Percentiles rank a stretch among this genome's conserved stretches.
Conservation (phyloP, 2,113 vertebrate genomes). For the Sylvilagus bachmani region DNA sequence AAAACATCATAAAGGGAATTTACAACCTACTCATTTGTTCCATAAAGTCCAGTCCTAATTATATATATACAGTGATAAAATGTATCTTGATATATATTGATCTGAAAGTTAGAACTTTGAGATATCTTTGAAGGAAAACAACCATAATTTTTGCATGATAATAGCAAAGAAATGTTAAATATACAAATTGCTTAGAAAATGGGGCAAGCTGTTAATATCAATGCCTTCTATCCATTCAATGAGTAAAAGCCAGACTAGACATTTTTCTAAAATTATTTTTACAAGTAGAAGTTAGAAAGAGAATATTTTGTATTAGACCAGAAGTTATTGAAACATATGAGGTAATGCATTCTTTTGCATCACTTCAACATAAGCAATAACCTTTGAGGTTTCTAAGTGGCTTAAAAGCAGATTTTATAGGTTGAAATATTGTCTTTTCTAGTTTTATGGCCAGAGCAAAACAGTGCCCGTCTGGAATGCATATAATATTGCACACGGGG, state of each 20-base stretch:
- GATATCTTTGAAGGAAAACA: neutral
- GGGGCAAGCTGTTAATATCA: neutral
- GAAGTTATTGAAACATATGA: constrained; percentile 66
- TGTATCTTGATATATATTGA: neutral
- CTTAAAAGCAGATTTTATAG: constrained; percentile 79
- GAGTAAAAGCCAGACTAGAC: neutral
- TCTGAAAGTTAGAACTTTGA: neutral
- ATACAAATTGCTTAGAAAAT: neutral
- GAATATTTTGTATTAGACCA: constrained; percentile 46
- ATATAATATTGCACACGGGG: constrained; percentile 71
- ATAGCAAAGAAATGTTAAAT: constrained; percentile 9
- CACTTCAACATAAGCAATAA: constrained; percentile 70
- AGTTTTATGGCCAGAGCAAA: constrained; percentile 80
- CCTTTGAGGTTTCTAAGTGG: constrained; percentile 75
- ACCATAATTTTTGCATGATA: neutral
- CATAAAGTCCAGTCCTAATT: neutral
- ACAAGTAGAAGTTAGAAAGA: constrained; percentile 22
- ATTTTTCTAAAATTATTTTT: constrained; percentile 56
- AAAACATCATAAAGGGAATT: constrained; percentile 34
- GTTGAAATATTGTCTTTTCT: constrained; percentile 82
- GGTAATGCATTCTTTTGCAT: constrained; percentile 65
- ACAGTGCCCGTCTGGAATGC: constrained; percentile 77
- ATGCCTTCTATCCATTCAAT: neutral
- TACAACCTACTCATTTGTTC: neutral
- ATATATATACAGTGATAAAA: neutral